Evolutionary conservation across 1,140 invertebrate genomes (phyloP), one percentile per base, ranked within the genome.

Genomic region (Drosophila kepulauana): DNA sequence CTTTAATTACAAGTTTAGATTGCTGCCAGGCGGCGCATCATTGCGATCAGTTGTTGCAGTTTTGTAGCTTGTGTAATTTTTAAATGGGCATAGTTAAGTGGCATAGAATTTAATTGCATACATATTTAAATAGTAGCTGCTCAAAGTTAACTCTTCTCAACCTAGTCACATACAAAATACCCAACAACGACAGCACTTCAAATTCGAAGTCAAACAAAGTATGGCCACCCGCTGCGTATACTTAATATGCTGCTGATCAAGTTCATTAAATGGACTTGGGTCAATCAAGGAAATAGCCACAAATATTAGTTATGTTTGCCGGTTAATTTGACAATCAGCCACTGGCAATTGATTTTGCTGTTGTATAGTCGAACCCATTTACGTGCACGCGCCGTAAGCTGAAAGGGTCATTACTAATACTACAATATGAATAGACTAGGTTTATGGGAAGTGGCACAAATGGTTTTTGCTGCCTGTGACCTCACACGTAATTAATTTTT

Each of bases 101-200:
- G 71, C 65, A 74, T 69, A 80, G 81, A 82, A 85, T 75, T 77
- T 82, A 82, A 82, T 82, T 84, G 81, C 72, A 82, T 84, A 33
- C 20, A 3, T 33, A 73, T 74, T 84, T 82, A 76, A 84, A 82
- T 84, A 69, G 62, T 13, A 49, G 61, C 52, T 65, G 35, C 10
- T 5, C 33, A 33, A 43, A 51, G 28, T 25, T 38, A 51, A 43
- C 38, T n/a, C 11, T 30, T 35, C 13, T 4, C 46, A 13, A 2
- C 6, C 11, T 11, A 51, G 20, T 11, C 30, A 8, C 46, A 10
- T 16, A 33, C 10, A 28, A 8, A 30, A 10, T 11, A 33, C 13
- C 10, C 6, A 43, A 20, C 30, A 58, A 48, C 7, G 16, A 49
- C 13, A 11, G 0, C 20, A 10, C 3, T 10, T 10, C 1, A 7